Percentiles rank a stretch among this genome's conserved stretches.
Evolutionary conservation across 2,113 vertebrate species (phyloP).

Genomic region (Castor canadensis): DNA sequence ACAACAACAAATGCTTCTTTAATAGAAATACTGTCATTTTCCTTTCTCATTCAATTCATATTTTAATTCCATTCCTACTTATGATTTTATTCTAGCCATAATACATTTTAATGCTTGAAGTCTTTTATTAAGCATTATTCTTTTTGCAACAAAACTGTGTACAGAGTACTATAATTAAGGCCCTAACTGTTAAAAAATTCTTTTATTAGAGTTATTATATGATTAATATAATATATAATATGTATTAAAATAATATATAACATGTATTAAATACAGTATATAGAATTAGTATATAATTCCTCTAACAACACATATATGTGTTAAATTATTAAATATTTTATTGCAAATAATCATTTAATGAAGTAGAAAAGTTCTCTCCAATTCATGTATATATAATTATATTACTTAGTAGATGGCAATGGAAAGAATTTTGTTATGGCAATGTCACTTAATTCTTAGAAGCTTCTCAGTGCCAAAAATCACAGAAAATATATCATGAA

Average conservation of each 20-base stretch:
- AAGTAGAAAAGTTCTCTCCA: background rate
- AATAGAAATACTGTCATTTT: background rate
- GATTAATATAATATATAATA: too few relatives aligned
- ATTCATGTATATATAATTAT: background rate
- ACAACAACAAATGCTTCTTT: background rate
- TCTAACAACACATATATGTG: background rate
- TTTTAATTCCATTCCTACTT: background rate
- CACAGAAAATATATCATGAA: background rate
- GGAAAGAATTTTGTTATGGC: background rate
- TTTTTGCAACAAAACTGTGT: background rate
- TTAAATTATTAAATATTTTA: slow-evolving; percentile 23
- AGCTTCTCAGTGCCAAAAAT: background rate
- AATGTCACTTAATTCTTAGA: background rate
- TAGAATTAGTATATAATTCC: background rate
- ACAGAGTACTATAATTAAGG: background rate
- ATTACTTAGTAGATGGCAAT: background rate
- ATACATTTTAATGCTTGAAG: background rate
- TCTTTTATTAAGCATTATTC: background rate
- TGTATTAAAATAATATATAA: too few relatives aligned
- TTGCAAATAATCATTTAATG: background rate
- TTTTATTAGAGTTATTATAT: background rate
- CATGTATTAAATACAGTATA: too few relatives aligned
- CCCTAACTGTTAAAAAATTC: background rate
- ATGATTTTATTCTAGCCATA: background rate
- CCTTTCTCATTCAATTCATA: background rate